Evolutionary conservation across 2,888 invertebrate genomes (phyloP), one percentile per base, ranked within the genome.

Genomic region (Syrphus vitripennis): DNA sequence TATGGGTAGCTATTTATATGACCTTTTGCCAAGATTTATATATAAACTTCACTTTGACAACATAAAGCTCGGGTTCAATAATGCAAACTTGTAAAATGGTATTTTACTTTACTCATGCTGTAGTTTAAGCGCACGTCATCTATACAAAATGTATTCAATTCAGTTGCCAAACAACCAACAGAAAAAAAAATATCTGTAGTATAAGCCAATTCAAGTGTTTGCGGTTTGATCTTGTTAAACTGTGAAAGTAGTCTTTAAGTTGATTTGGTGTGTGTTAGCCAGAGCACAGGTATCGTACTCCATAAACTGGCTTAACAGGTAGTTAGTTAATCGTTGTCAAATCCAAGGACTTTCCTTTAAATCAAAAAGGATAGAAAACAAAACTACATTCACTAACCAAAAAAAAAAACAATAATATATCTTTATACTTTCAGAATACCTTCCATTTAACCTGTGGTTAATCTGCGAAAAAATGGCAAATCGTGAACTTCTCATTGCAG

Each of bases 181-280:
- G n/a, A 37, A 7, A 29, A 57, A n/a, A 9, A 24, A 10, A 29
- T n/a, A 21, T 45, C 26, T 45, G 29, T 5, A 40, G 40, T 45
- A 45, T n/a, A 16, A 29, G 29, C 26, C 65, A 29, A 59, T 40
- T 3, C 7, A 31, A 67, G 21, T 31, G 12, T n/a, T 21, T 59
- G 31, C 31, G 59, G 57, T 59, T 50, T 72, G 70, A 55, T 80
- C 80, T 80, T 65, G 80, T 80, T 80, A 53, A 59, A 21, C 67
- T 80, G 70, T 80, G 83, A 84, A 84, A 84, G 83, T 80, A 76
- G 83, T 84, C 31, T 84, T 84, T 70, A 24, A 24, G 53, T 69
- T 61, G 55, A 37, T 48, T 65, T 50, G 65, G 69, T 16, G 16
- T 16, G 16, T 50, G 57, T 55, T 10, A 55, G 12, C 37, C 16